These are phyloP conservation scores for Hypocryptadius cinnamomeus DNA, from an alignment of 2,113 vertebrate species.

Conservation along the genomic window DNA sequence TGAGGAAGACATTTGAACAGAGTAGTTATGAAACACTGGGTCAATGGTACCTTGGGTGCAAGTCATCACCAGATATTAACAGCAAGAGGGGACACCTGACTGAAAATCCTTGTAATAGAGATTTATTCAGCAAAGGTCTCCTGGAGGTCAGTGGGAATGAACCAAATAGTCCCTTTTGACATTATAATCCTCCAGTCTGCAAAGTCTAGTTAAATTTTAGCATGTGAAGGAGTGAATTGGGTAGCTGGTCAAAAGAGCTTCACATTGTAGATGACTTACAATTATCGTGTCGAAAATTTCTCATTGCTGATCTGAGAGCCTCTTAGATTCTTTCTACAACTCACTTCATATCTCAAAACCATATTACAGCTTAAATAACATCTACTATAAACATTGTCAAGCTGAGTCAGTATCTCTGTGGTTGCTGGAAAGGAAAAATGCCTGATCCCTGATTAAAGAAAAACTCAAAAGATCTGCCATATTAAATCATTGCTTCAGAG, in stretches of 20 bases:
- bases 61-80: not conserved
- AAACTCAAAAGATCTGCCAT: not conserved
- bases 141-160: not conserved
- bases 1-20: not conserved
- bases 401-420: not conserved
- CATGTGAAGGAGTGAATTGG: not conserved
- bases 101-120: not conserved
- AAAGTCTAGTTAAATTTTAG: not conserved
- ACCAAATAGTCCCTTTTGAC: not conserved
- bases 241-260: not conserved
- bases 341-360: not conserved
- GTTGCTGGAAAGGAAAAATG: not conserved
- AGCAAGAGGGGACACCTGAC: not conserved
- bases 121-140: not conserved
- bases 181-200: not conserved
- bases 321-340: not conserved
- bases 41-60: not conserved
- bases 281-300: not conserved
- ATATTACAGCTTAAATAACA: not conserved
- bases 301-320: not conserved
- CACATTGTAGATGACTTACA: not conserved
- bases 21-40: not conserved
- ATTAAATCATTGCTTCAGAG: not conserved
- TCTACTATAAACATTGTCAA: not conserved
- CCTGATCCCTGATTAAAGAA: not conserved